Conservation (phyloP, 2,888 invertebrate genomes). For the Scaptomyza caliginosa region DNA sequence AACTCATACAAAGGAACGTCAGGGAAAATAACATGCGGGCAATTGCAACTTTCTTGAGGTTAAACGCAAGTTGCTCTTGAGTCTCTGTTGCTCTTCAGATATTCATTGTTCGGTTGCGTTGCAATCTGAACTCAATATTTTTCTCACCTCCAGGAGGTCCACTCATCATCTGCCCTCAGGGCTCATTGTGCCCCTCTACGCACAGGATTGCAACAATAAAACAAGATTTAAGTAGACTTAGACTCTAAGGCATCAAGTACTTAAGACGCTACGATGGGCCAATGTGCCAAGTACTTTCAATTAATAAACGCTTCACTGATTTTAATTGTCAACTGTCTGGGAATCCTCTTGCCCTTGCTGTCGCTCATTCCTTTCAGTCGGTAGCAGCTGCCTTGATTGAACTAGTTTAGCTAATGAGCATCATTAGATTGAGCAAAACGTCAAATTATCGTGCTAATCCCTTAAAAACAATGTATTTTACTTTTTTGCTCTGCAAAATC, state of each 20-base stretch:
- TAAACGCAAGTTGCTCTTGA: slow-evolving; percentile 78
- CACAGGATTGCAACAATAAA: slow-evolving; percentile 66
- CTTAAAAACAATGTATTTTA: slow-evolving; percentile 54
- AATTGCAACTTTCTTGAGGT: slow-evolving; percentile 80
- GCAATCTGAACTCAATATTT: slow-evolving; percentile 71
- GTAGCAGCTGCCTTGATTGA: slow-evolving; percentile 34
- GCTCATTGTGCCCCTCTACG: slow-evolving; percentile 50
- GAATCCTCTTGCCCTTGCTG: slow-evolving; percentile 4
- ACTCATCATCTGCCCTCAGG: slow-evolving; percentile 72
- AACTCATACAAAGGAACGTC: slow-evolving; percentile 36
- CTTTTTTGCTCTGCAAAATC: slow-evolving; percentile 25
- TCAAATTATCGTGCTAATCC: slow-evolving; percentile 71
- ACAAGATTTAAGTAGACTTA: slow-evolving; percentile 62
- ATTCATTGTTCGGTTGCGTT: slow-evolving; percentile 43
- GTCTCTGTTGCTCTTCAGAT: slow-evolving; percentile 15
- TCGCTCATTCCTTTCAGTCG: not conserved
- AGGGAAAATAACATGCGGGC: slow-evolving; percentile 65
- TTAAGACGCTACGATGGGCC: slow-evolving; percentile 45
- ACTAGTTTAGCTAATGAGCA: slow-evolving; percentile 45
- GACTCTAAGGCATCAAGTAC: slow-evolving; percentile 69
- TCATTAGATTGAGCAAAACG: slow-evolving; percentile 54
- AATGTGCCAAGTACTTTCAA: slow-evolving; percentile 51
- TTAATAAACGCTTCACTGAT: slow-evolving; percentile 64
- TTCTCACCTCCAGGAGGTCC: slow-evolving; percentile 84
- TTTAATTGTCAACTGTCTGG: slow-evolving; percentile 47